These are phyloP conservation scores for Cryptoblepharus egeriae DNA, from an alignment of 2,797 vertebrate genomes.

Conservation along the genomic window DNA sequence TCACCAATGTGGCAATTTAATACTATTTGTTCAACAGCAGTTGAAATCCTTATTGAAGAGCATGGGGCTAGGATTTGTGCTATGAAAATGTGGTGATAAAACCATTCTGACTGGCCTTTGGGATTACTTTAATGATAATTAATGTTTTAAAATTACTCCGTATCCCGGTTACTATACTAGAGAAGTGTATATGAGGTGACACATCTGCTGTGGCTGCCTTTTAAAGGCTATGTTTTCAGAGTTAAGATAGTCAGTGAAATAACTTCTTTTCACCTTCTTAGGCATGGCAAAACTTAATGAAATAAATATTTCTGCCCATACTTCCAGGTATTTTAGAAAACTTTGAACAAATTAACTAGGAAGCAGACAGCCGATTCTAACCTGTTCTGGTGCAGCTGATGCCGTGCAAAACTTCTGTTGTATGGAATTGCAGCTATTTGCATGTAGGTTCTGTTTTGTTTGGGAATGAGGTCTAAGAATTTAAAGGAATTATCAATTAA, in stretches of 20 bases:
- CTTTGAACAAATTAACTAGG: too few species aligned
- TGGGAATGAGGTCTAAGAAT: background rate
- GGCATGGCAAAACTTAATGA: background rate
- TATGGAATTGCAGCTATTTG: background rate
- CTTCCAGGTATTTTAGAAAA: too few species aligned
- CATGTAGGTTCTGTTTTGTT: background rate
- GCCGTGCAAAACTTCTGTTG: too few species aligned
- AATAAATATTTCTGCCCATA: too few species aligned
- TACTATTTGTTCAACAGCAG: constrained; percentile 41
- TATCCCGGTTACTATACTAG: constrained; percentile 41
- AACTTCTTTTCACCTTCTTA: constrained; percentile 2
- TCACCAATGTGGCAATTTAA: constrained; percentile 54
- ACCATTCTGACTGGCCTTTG: constrained; percentile 47
- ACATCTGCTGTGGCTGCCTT: constrained; percentile 36
- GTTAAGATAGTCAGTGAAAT: constrained; percentile 9
- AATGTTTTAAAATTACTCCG: constrained; percentile 35
- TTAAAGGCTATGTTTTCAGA: constrained; percentile 27
- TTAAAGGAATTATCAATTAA: background rate
- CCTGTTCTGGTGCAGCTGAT: too few species aligned
- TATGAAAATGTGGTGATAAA: constrained; percentile 51
- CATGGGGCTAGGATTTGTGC: constrained; percentile 58
- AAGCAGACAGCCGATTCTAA: too few species aligned
- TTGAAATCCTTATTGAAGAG: constrained; percentile 65
- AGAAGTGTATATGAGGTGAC: background rate
- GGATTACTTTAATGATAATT: constrained; percentile 52